A percentile compares a stretch with the other conserved stretches of the same genome.
Evolutionary conservation across 1,140 invertebrate genomes (phyloP).

Genomic region (Drosophila nigromelanica): DNA sequence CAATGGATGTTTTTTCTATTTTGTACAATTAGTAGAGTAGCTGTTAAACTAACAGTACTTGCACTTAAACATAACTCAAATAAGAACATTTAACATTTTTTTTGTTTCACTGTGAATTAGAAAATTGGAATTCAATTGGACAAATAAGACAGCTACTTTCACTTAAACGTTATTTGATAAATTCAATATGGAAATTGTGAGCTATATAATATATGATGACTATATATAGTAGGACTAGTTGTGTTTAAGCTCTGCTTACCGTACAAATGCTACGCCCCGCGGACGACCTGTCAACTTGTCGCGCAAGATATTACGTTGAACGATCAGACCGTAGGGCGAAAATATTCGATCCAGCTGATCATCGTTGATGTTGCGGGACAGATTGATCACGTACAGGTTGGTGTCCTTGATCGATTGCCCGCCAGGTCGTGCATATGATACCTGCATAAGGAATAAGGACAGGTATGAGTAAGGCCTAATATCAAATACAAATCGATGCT

Average conservation of each 20-base stretch:
- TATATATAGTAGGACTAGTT: no score
- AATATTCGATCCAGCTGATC: constrained; percentile 93
- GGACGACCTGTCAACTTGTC: constrained; percentile 94
- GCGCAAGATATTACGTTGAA: constrained; percentile 94
- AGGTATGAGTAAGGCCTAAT: neutral
- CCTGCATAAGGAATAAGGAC: constrained; percentile 84
- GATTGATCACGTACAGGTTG: constrained; percentile 96
- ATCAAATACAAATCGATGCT: no score
- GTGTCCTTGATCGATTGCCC: constrained; percentile 97
- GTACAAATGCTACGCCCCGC: constrained; percentile 95
- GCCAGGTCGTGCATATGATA: constrained; percentile 95
- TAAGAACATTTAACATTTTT: no score
- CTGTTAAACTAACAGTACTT: neutral
- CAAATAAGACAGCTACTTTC: no score
- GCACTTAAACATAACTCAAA: neutral
- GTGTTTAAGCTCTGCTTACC: constrained; percentile 85
- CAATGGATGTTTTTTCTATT: no score
- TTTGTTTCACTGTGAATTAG: no score
- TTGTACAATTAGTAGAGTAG: no score
- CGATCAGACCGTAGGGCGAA: constrained; percentile 93
- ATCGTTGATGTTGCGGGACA: constrained; percentile 94
- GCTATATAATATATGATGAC: no score
- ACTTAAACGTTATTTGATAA: no score
- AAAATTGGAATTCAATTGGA: no score
- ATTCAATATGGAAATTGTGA: no score